Evolutionary conservation across 2,113 vertebrate species (phyloP), one percentile per base, ranked within the genome.

Genomic region (Atractosteus spatula): DNA sequence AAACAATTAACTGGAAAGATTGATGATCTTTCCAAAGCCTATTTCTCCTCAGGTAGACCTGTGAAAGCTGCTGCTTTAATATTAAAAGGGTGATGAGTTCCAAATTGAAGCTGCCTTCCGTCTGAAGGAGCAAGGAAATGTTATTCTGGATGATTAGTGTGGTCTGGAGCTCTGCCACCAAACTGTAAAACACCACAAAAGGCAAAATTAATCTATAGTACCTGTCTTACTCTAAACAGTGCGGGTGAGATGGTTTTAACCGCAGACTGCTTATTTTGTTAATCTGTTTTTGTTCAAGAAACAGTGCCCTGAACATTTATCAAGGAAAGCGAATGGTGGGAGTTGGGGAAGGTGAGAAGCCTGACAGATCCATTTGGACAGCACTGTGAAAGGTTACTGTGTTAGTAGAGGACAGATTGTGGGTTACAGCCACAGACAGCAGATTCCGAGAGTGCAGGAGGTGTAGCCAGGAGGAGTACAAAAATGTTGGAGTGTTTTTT

Each of bases 1-100:
- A 84, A 90, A 89, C 88, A 88, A 84, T 85, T 84, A 85, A 73
- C 80, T 82, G 85, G 81, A 73, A 67, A 86, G 81, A 87, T 84
- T 84, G 82, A 89, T 89, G 88, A 82, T 77, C 73, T 82, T 80
- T 71, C 44, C 68, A 69, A 68, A 73, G 78, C 56, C 71, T 14
- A 76, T 79, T 86, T 75, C 62, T 85, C 82, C 85, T 89, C 82
- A 87, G 80, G 72, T 56, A 77, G 79, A 82, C 82, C 81, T 79
- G 77, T 73, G 70, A 80, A n/a, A 79, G 81, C 41, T 66, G 72
- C 70, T 51, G 44, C 47, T 10, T 7, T 2, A 51, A 7, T 51
- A 51, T 51, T 51, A 7, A 51, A 51, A 51, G 47, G 47, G 47
- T 51, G 47, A 51, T 51, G 47, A 51, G 47, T 5, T 59, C 56